Percentiles rank a stretch among this genome's conserved stretches.
Conservation (phyloP, 2,113 vertebrate species). For the Rana temporaria region DNA sequence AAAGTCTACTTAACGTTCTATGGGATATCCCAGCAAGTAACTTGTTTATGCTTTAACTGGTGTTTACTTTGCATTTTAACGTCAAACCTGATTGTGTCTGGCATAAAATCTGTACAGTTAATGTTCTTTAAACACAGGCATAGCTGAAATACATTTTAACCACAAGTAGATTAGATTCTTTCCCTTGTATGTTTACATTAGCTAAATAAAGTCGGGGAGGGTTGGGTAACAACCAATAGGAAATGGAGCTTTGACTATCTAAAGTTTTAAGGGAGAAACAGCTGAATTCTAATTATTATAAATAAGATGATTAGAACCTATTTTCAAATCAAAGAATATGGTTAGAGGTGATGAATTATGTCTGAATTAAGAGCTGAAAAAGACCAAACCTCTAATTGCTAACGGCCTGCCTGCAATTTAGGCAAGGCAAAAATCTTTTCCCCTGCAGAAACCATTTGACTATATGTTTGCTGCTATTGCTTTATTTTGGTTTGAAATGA, state of each 20-base stretch:
- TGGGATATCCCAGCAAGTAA: slow-evolving; percentile 10
- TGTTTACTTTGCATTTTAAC: slow-evolving; percentile 50
- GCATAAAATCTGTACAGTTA: slow-evolving; percentile 52
- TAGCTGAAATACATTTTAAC: slow-evolving; percentile 26
- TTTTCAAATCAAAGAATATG: slow-evolving; percentile 64
- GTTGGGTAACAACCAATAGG: slow-evolving; percentile 9
- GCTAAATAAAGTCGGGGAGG: slow-evolving; percentile 32
- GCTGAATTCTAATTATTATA: not conserved
- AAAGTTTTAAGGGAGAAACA: fast-evolving
- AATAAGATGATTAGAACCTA: slow-evolving; percentile 21
- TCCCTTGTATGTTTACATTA: slow-evolving; percentile 49
- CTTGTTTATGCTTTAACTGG: not conserved
- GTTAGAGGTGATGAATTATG: slow-evolving; percentile 79
- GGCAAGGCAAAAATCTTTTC: slow-evolving; percentile 75
- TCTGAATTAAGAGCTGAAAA: slow-evolving; percentile 65
- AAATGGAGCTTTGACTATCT: not conserved
- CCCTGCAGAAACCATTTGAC: slow-evolving; percentile 80
- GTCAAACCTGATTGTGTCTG: slow-evolving; percentile 40
- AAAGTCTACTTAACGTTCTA: not conserved
- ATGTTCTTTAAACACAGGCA: slow-evolving; percentile 46
- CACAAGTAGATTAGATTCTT: slow-evolving; percentile 51
- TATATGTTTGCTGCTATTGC: slow-evolving; percentile 73
- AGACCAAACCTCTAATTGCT: slow-evolving; percentile 83
- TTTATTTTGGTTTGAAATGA: slow-evolving; percentile 92
- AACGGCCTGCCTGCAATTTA: slow-evolving; percentile 75